A percentile compares a stretch with the other conserved stretches of the same genome.
Evolutionary conservation across 1,140 invertebrate genomes (phyloP).

Genomic region (Drosophila melanogaster): DNA sequence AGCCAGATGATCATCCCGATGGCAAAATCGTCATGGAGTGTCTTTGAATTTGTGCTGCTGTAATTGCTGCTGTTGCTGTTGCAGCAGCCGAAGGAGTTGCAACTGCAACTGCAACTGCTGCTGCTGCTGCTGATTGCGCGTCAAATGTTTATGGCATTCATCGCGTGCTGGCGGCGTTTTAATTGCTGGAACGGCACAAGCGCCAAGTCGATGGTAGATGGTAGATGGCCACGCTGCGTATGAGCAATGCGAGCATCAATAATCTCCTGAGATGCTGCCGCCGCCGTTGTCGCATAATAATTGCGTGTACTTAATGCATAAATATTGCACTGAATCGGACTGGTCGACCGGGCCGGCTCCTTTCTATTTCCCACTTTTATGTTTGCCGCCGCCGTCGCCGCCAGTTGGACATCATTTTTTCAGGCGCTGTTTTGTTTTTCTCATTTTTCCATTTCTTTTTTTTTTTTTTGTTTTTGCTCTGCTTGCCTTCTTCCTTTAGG

Average conservation of each 20-base stretch:
- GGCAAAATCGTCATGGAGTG: slow-evolving; percentile 45
- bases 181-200: slow-evolving; percentile 66
- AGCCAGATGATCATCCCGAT: slow-evolving; percentile 42
- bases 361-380: slow-evolving; percentile 77
- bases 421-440: slow-evolving; percentile 5
- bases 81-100: slow-evolving; percentile 28
- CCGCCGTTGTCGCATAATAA: slow-evolving; percentile 74
- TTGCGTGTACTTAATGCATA: slow-evolving; percentile 83
- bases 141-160: slow-evolving; percentile 82
- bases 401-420: slow-evolving; percentile 37
- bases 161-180: slow-evolving; percentile 79
- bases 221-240: slow-evolving; percentile 65
- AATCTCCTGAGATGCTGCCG: slow-evolving; percentile 74
- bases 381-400: slow-evolving; percentile 55
- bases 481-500: slow-evolving; percentile 49
- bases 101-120: slow-evolving; percentile 29
- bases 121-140: slow-evolving; percentile 69
- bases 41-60: slow-evolving; percentile 55
- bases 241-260: slow-evolving; percentile 77
- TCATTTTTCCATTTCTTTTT: slow-evolving; percentile 19
- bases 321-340: slow-evolving; percentile 69
- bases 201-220: slow-evolving; percentile 31
- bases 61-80: slow-evolving; percentile 16
- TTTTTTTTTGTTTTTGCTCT: slow-evolving; percentile 25
- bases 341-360: slow-evolving; percentile 52